phyloP scores from a whole-genome alignment of 2,797 vertebrate species.

The Decapterus maruadsi region DNA sequence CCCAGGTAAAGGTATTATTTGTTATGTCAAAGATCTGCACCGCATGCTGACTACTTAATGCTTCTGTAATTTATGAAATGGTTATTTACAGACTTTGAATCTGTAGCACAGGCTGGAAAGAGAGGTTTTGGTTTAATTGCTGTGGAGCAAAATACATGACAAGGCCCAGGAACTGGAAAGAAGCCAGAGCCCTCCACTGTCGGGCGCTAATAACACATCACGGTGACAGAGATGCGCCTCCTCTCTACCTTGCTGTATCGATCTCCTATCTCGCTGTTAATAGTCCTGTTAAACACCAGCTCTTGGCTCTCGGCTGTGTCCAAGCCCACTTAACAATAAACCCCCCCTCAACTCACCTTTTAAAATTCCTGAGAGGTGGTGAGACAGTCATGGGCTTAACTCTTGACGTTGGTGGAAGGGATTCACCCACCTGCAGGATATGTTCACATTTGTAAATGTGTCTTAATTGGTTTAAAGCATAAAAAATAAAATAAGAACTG shows the following conservation, averaged over 20 bases:
- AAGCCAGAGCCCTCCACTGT: slow-evolving; percentile 81
- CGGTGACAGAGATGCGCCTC: slow-evolving; percentile 86
- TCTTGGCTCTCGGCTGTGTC: slow-evolving; percentile 90
- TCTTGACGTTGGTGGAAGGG: slow-evolving; percentile 2
- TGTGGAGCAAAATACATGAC: slow-evolving; percentile 77
- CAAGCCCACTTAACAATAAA: slow-evolving; percentile 91
- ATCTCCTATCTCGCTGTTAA: slow-evolving; percentile 90
- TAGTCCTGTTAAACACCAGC: slow-evolving; percentile 90
- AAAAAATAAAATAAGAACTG: too few relatives aligned
- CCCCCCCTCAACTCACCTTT: slow-evolving; percentile 70
- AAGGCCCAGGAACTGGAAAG: slow-evolving; percentile 76
- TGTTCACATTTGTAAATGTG: slow-evolving; percentile 40
- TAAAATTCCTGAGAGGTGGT: slow-evolving; percentile 63
- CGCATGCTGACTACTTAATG: slow-evolving; percentile 51
- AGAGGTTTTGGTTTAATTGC: slow-evolving; percentile 80
- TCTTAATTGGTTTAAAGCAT: slow-evolving; percentile 24
- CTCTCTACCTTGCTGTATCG: slow-evolving; percentile 88
- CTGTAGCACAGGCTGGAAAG: slow-evolving; percentile 45
- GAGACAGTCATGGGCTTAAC: slow-evolving; percentile 52
- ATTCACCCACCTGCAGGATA: slow-evolving; percentile 39
- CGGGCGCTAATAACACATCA: slow-evolving; percentile 89
- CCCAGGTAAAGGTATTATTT: slow-evolving; percentile 61
- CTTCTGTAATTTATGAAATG: slow-evolving; percentile 73
- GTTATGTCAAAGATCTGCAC: slow-evolving; percentile 65
- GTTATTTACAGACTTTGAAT: slow-evolving; percentile 71